A percentile compares a stretch with the other conserved stretches of the same genome.
phyloP scores from a whole-genome alignment of 2,797 vertebrate species.

The Platalea minor region DNA sequence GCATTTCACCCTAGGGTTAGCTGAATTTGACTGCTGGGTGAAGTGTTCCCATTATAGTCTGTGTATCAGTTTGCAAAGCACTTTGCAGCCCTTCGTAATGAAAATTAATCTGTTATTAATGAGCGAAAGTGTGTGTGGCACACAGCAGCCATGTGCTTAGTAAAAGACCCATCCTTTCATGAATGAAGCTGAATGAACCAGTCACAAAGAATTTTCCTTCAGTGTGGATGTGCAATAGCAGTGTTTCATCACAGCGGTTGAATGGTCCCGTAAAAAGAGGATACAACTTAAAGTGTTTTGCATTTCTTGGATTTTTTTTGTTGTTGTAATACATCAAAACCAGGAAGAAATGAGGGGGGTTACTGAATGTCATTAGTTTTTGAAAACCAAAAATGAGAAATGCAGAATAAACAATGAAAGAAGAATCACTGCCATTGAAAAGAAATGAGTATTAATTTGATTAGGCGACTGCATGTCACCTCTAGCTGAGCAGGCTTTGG shows the following conservation, averaged over 20 bases:
- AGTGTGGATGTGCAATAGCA: not conserved
- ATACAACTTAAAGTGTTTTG: not conserved
- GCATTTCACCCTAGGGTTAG: slow-evolving; percentile 23
- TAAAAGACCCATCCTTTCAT: not conserved
- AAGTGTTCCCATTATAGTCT: slow-evolving; percentile 30
- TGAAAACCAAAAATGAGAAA: not conserved
- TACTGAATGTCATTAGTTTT: not conserved
- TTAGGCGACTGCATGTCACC: not conserved
- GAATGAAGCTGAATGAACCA: slow-evolving; percentile 15
- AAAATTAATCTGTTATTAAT: slow-evolving; percentile 56
- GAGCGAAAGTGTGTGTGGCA: not conserved
- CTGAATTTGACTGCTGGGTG: slow-evolving; percentile 28
- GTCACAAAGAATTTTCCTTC: not conserved
- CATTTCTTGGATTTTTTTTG: not conserved
- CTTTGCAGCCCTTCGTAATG: not conserved
- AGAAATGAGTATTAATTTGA: not conserved
- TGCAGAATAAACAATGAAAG: not conserved
- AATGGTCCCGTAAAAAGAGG: not conserved
- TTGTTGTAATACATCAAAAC: not conserved
- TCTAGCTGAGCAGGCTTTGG: not conserved
- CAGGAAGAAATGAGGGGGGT: not conserved
- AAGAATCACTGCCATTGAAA: not conserved
- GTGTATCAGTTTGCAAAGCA: slow-evolving; percentile 22
- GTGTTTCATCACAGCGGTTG: not conserved
- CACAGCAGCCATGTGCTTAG: not conserved